Evolutionary conservation across 1,140 invertebrate species (phyloP), one percentile per base, ranked within the genome.

Genomic region (Drosophila ficusphila): DNA sequence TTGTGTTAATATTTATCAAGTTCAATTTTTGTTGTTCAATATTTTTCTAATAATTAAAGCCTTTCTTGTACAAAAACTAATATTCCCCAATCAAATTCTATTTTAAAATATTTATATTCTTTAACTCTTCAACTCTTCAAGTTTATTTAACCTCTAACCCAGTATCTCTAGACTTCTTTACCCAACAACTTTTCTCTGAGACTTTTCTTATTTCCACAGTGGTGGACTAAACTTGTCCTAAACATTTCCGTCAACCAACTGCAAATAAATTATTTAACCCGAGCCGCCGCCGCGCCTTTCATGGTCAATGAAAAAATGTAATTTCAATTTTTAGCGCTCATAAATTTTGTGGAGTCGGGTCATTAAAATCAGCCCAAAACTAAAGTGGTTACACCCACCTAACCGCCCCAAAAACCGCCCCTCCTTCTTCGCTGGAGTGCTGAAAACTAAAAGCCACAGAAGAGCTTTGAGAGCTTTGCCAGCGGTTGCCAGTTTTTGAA

Each of bases 271-370:
- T 67, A 67, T 42, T 52, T 52, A 42, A 34, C 34, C 62, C n/a
- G 16, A 16, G 34, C 42, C 44, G 27, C 42, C 44, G 27, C 38
- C 69, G 57, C 57, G 61, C 74, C 69, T 64, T 57, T 42, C 38
- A 47, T 62, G 79, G 54, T 52, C 47, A 76, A 61, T 68, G 47
- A 75, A 73, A 69, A 71, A 68, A 82, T 60, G 69, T 79, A 72
- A 85, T 85, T 86, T 85, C 72, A 86, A 86, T 85, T 85, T 85
- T 56, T 76, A 64, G 64, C 67, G 65, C 76, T 76, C 82, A 85
- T 85, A 85, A 85, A 85, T 86, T 85, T 68, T 62, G 61, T 49
- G 47, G 75, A 86, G 41, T 65, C 61, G 61, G 70, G 49, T 73
- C 79, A 85, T 85, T 85, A 85, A 85, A 79, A 79, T 60, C 70